These are phyloP conservation scores for Manis javanica DNA, from an alignment of 2,797 vertebrate species.

Conservation along the genomic window DNA sequence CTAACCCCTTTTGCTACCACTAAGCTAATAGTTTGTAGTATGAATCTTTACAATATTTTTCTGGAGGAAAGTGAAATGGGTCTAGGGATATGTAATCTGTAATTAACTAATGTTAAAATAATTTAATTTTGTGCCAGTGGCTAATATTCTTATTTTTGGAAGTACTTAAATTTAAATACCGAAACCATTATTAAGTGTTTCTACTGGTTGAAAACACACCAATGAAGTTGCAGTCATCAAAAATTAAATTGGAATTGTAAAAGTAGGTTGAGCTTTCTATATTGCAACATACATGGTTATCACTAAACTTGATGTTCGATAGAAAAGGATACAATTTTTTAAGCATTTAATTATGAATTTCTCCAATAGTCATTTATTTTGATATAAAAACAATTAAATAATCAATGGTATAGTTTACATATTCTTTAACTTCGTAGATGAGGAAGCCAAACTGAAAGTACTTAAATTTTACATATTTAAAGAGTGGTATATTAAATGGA, in stretches of 20 bases:
- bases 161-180: constrained; percentile 1
- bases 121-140: constrained; percentile 42
- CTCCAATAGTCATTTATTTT: neutral
- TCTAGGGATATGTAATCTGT: neutral
- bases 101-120: constrained; percentile 37
- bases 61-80: neutral
- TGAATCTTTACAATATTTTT: neutral
- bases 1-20: neutral
- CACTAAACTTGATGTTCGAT: neutral
- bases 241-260: neutral
- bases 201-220: neutral
- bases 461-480: neutral
- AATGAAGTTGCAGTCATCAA: neutral
- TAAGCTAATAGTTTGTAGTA: neutral
- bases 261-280: neutral
- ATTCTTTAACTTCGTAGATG: neutral
- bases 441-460: neutral
- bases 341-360: neutral
- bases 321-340: neutral
- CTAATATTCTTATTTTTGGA: constrained; percentile 34
- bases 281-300: neutral
- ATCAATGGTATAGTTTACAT: neutral
- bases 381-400: neutral
- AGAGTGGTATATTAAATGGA: neutral
- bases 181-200: constrained; percentile 28